A percentile compares a stretch with the other conserved stretches of the same genome.
Conservation (phyloP, 2,888 invertebrate species). For the Argyresthia albistria region DNA sequence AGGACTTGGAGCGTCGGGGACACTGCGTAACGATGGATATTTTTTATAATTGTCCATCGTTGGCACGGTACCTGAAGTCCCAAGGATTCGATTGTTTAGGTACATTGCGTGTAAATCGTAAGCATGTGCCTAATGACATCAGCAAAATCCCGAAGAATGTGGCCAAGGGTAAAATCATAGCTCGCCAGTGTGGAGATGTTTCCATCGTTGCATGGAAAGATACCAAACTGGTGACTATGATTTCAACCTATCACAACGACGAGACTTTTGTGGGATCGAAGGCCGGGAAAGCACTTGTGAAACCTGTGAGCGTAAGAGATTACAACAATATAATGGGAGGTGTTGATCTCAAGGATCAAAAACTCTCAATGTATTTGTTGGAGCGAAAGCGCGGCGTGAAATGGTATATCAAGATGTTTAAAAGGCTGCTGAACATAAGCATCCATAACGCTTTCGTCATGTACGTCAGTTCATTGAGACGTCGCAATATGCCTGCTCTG, state of each 20-base stretch:
- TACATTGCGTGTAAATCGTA: constrained; percentile 13
- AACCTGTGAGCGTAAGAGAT: constrained; percentile 11
- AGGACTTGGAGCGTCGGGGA: constrained; percentile 1
- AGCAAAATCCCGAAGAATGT: constrained; percentile 5
- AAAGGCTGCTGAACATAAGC: constrained; percentile 1
- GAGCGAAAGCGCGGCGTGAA: constrained; percentile 15
- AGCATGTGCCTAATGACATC: constrained; percentile 12
- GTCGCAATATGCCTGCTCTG: neutral
- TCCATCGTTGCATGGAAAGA: constrained; percentile 15
- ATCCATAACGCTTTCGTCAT: constrained; percentile 3
- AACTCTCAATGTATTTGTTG: constrained; percentile 16
- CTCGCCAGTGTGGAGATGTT: constrained; percentile 9
- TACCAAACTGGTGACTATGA: constrained; percentile 12
- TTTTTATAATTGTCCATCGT: constrained; percentile 14
- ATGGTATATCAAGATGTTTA: constrained; percentile 12
- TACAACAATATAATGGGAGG: constrained; percentile 16
- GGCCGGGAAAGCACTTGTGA: constrained; percentile 7
- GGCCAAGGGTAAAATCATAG: constrained; percentile 8
- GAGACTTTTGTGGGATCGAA: constrained; percentile 5
- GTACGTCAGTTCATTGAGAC: neutral
- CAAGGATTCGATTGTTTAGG: constrained; percentile 16
- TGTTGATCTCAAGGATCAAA: constrained; percentile 17
- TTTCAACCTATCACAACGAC: constrained; percentile 13
- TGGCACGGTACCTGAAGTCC: constrained; percentile 15
- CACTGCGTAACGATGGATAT: constrained; percentile 13